Conservation (phyloP, 2,113 vertebrate species). For the Bucco capensis region DNA sequence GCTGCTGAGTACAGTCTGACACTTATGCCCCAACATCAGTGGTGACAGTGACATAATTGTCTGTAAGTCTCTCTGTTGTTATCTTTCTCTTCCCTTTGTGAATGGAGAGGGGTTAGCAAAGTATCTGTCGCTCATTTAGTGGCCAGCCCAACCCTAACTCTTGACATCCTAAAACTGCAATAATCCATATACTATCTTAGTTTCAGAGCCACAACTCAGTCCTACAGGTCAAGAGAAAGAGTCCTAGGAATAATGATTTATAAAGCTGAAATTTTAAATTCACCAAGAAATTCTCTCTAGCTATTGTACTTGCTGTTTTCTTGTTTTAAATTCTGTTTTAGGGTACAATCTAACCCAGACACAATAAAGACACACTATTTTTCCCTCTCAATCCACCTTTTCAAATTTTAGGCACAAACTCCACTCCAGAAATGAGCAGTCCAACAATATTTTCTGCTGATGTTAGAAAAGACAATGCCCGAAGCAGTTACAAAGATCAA, state of each 20-base stretch:
- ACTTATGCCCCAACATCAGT: no score
- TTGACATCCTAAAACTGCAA: no score
- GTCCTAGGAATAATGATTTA: background rate
- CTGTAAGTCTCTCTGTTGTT: no score
- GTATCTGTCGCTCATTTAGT: no score
- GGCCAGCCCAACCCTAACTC: no score
- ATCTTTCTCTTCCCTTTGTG: no score
- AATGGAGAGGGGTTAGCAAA: no score
- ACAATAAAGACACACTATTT: background rate
- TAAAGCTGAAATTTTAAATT: background rate
- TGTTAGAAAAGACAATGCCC: background rate
- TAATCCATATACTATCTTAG: background rate
- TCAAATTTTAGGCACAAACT: background rate
- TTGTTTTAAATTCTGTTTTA: background rate
- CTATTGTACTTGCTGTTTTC: background rate
- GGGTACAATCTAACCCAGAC: background rate
- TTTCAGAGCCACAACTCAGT: background rate
- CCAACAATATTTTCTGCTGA: background rate
- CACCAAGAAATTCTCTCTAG: background rate
- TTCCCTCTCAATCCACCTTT: background rate
- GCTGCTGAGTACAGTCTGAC: no score
- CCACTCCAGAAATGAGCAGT: background rate
- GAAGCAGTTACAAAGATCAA: background rate
- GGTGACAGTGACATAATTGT: no score
- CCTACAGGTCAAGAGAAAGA: background rate